These are phyloP conservation scores for Macaca nemestrina DNA, from an alignment of 2,113 vertebrate genomes.

Conservation along the genomic window DNA sequence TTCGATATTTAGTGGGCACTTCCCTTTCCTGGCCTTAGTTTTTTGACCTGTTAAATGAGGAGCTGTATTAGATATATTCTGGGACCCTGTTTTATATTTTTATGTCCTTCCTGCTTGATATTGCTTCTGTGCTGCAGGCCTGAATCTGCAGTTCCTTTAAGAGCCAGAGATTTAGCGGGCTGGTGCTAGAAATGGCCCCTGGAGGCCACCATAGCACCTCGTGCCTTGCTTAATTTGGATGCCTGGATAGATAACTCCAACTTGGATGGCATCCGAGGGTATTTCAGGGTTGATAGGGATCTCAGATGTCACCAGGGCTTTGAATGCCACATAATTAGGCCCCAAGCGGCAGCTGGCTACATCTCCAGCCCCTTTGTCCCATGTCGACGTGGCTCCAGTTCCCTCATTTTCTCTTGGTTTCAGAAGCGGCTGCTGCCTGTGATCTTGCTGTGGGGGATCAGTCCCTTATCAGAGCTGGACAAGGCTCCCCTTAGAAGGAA, in stretches of 20 bases:
- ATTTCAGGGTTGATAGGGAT: conserved; percentile 6
- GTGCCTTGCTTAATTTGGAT: background rate
- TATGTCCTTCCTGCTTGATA: background rate
- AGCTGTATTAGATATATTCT: background rate
- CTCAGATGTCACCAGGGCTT: conserved; percentile 24
- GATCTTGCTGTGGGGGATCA: background rate
- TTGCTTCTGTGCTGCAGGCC: background rate
- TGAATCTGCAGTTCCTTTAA: background rate
- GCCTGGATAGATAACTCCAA: background rate
- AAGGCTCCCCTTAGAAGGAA: background rate
- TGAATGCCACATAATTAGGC: conserved; percentile 49
- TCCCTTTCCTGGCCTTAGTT: background rate
- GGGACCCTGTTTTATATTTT: background rate
- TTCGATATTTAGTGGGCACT: background rate
- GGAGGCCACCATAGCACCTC: background rate
- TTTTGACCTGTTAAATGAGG: background rate
- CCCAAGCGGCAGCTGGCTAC: background rate
- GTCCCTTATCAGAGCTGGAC: background rate
- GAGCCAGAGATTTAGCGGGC: background rate
- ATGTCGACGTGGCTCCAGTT: background rate
- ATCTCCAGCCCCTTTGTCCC: background rate
- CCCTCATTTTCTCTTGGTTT: background rate
- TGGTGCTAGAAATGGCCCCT: background rate
- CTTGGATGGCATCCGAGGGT: background rate
- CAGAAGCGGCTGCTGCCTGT: background rate